Percentiles rank a stretch among this genome's conserved stretches.
Evolutionary conservation across 1,140 invertebrate genomes (phyloP).

Genomic region (Cydia strobilella): DNA sequence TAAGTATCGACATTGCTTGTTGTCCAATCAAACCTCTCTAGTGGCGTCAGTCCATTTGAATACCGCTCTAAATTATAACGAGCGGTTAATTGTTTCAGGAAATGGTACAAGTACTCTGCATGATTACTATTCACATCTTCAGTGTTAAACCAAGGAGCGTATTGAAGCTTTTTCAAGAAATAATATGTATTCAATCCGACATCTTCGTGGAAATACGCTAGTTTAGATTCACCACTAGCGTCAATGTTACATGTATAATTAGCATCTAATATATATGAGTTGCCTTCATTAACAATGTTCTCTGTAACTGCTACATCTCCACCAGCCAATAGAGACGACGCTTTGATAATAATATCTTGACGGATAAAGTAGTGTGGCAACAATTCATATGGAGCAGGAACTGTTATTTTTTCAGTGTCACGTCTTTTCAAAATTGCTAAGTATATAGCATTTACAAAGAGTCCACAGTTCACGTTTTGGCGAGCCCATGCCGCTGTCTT

Average conservation of each 20-base stretch:
- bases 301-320: slow-evolving; percentile 42
- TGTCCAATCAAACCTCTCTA: slow-evolving; percentile 60
- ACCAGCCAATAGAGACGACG: slow-evolving; percentile 52
- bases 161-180: slow-evolving; percentile 59
- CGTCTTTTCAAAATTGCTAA: slow-evolving; percentile 73
- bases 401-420: slow-evolving; percentile 75
- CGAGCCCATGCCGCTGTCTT: slow-evolving; percentile 80
- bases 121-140: slow-evolving; percentile 40
- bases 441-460: slow-evolving; percentile 78
- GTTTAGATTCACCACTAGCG: slow-evolving; percentile 57
- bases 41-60: slow-evolving; percentile 61
- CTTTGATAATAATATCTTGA: slow-evolving; percentile 63
- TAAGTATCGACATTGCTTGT: slow-evolving; percentile 48
- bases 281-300: slow-evolving; percentile 58
- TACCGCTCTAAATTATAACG: slow-evolving; percentile 72
- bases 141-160: slow-evolving; percentile 47
- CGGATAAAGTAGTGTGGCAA: slow-evolving; percentile 79
- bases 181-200: slow-evolving; percentile 70
- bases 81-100: slow-evolving; percentile 62
- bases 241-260: slow-evolving; percentile 62
- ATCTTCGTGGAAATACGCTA: slow-evolving; percentile 72
- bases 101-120: slow-evolving; percentile 60
- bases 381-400: slow-evolving; percentile 81
- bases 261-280: slow-evolving; percentile 61
- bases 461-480: slow-evolving; percentile 78